phyloP scores from a whole-genome alignment of 2,888 invertebrate species.

The Lordiphosa andalusiaca region DNA sequence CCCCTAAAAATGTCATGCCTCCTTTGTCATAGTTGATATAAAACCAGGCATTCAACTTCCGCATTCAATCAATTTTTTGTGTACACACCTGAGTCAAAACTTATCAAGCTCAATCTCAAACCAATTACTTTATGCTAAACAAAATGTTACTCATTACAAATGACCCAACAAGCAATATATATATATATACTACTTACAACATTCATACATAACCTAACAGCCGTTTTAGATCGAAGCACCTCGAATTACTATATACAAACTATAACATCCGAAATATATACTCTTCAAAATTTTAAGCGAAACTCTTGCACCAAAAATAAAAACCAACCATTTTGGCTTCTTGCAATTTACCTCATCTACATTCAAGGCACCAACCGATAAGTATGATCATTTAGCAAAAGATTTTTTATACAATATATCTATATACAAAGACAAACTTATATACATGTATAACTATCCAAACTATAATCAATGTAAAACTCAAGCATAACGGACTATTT shows the following conservation, averaged over 20 bases:
- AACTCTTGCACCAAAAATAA: slow-evolving; percentile 45
- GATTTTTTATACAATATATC: slow-evolving; percentile 43
- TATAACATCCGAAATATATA: slow-evolving; percentile 31
- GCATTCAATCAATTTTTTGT: too few relatives aligned
- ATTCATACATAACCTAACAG: slow-evolving; percentile 15
- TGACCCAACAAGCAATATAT: slow-evolving; percentile 50
- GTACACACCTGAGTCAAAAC: slow-evolving; percentile 2
- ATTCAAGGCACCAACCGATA: slow-evolving; percentile 58
- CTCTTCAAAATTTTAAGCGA: slow-evolving; percentile 37
- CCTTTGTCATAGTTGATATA: too few relatives aligned
- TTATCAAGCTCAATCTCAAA: slow-evolving; percentile 44
- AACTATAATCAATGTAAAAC: slow-evolving; percentile 27
- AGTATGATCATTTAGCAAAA: slow-evolving; percentile 47
- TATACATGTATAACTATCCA: slow-evolving; percentile 14
- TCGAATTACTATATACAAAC: slow-evolving; percentile 15
- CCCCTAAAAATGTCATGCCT: too few relatives aligned
- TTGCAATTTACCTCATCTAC: slow-evolving; percentile 71
- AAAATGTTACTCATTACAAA: slow-evolving; percentile 27
- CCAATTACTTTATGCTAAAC: slow-evolving; percentile 30
- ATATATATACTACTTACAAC: slow-evolving; percentile 18
- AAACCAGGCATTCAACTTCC: too few relatives aligned
- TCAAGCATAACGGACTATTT: slow-evolving; percentile 17
- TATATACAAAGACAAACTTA: slow-evolving; percentile 24
- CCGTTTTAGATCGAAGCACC: too few relatives aligned
- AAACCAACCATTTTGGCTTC: slow-evolving; percentile 52